phyloP scores from a whole-genome alignment of 2,888 invertebrate species.

The Macrosiphum euphorbiae region DNA sequence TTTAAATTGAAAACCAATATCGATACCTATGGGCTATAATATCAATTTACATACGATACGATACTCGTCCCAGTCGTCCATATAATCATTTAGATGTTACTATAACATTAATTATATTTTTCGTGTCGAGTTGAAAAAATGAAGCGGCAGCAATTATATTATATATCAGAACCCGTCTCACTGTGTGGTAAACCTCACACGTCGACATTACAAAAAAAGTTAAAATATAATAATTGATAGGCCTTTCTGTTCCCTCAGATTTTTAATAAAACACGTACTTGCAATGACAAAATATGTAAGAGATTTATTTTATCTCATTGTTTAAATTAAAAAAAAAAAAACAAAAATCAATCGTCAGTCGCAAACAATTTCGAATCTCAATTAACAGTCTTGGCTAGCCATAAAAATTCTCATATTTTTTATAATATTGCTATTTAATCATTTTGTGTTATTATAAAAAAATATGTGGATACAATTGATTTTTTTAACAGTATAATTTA shows the following conservation, averaged over 20 bases:
- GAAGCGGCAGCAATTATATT: background rate
- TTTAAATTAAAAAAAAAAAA: background rate
- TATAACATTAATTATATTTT: background rate
- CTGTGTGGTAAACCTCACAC: slow-evolving; percentile 17
- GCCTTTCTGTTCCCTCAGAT: background rate
- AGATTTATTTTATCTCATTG: background rate
- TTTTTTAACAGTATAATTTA: background rate
- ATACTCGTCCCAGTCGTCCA: background rate
- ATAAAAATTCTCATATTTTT: background rate
- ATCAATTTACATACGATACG: background rate
- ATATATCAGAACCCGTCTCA: background rate
- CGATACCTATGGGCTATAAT: background rate
- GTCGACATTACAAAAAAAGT: background rate
- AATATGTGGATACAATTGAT: background rate
- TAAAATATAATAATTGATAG: background rate
- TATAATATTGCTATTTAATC: background rate
- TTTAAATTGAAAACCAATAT: background rate
- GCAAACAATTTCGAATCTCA: background rate
- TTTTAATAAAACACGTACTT: background rate
- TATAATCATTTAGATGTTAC: background rate
- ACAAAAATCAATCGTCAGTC: background rate
- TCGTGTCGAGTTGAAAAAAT: background rate
- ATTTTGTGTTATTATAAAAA: background rate
- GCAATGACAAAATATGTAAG: background rate
- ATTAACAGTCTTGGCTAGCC: background rate